Evolutionary conservation across 2,888 invertebrate genomes (phyloP).

Genomic region (Hypercompe scribonia): DNA sequence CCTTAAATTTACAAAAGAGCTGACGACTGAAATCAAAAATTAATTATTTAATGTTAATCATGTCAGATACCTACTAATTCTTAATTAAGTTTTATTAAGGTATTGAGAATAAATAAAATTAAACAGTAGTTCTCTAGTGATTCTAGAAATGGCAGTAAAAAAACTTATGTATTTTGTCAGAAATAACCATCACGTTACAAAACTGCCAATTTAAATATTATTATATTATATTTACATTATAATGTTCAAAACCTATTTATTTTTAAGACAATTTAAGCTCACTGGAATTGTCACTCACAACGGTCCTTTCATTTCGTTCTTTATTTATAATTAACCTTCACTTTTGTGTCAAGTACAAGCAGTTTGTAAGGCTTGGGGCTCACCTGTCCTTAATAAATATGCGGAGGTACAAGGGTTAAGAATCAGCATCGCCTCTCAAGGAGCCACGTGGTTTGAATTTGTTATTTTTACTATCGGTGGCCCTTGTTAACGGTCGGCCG

Average conservation of each 20-base stretch:
- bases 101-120: not conserved
- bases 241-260: too few relatives aligned
- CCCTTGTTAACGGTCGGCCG: constrained; percentile 22
- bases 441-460: constrained; percentile 36
- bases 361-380: constrained; percentile 12
- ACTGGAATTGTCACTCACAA: not conserved
- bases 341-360: constrained; percentile 10
- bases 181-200: too few relatives aligned
- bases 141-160: too few relatives aligned
- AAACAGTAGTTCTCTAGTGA: too few relatives aligned
- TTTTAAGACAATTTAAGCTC: not conserved
- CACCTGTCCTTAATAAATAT: constrained; percentile 30
- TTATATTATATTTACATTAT: too few relatives aligned
- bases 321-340: constrained; percentile 5
- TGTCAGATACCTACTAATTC: too few relatives aligned
- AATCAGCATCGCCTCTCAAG: constrained; percentile 21
- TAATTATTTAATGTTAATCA: not conserved
- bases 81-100: too few relatives aligned
- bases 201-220: too few relatives aligned
- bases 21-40: too few relatives aligned
- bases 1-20: too few relatives aligned
- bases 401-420: constrained; percentile 8
- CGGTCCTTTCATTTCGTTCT: not conserved
- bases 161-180: too few relatives aligned
- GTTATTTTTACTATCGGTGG: constrained; percentile 30